Base-by-base conservation (phyloP, 2,797 vertebrate species). In the Catamblyrhynchus diadema region DNA sequence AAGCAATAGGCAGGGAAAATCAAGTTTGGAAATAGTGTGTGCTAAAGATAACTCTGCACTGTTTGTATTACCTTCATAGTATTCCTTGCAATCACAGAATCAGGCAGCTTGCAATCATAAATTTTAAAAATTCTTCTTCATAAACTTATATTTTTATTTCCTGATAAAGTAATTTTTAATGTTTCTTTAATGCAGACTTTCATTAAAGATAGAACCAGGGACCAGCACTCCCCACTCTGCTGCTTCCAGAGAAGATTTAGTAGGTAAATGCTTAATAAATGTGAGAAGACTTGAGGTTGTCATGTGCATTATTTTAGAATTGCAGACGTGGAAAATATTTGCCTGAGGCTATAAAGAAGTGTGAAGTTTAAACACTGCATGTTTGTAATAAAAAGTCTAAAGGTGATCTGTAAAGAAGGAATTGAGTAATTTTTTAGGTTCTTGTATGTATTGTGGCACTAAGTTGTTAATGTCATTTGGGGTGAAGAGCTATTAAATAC, bases 171-270 rank as follows among this genome's bases (percentile, higher is more conserved):
- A 88, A 88, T 81, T 86, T 94, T 81, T 93, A 20, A 91, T 95
- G 75, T 74, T 94, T 97, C 95, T 95, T 96, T 87, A 93, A 96
- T 94, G 65, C 94, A 99, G 99, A 96, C 98, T 99, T 96, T 99
- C 99, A 5, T 98, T 99, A 97, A 99, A 99, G 98, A 99, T 99
- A 96, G 99, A 99, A 96, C 99, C 99, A 77, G 99, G 99, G 89
- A 99, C 98, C 97, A 99, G 98, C 98, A 99, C 99, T 25, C 99
- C 99, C 4, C 99, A 99, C 81, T 98, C 98, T 79, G 98, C 99
- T 86, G 98, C 98, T 94, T 99, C 99, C 85, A 99, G 98, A 98
- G 99, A 99, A 97, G 99, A 99, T 96, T 98, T 99, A 94, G 98
- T 97, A 90, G 99, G 99, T 99, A 96, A 97, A 98, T 97, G 45